Evolutionary conservation across 2,888 invertebrate species (phyloP).

Genomic region (Scaptomyza caliginosa): DNA sequence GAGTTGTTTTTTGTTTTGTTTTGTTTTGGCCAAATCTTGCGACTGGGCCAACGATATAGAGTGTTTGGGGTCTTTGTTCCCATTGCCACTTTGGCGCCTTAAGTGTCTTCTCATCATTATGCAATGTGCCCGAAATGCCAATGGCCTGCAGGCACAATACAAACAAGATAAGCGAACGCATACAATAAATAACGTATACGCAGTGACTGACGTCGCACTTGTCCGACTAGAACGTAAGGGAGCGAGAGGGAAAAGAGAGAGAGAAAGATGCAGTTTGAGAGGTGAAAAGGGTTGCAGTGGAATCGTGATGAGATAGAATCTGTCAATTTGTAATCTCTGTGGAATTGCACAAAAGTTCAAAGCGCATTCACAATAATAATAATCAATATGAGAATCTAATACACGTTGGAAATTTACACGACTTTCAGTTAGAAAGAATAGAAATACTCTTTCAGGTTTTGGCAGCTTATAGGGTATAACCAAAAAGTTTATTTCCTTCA

Average conservation of each 20-base stretch:
- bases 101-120: slow-evolving; percentile 28
- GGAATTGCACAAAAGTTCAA: slow-evolving; percentile 3
- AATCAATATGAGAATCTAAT: neutral
- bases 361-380: neutral
- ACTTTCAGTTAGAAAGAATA: neutral
- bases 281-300: no score
- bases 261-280: no score
- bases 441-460: neutral
- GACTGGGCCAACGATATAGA: slow-evolving; percentile 31
- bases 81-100: neutral
- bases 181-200: slow-evolving; percentile 59
- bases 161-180: slow-evolving; percentile 34
- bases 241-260: no score
- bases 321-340: slow-evolving; percentile 1
- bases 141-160: slow-evolving; percentile 26
- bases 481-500: slow-evolving; percentile 47
- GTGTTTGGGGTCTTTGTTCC: neutral
- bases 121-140: slow-evolving; percentile 40
- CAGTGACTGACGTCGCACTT: slow-evolving; percentile 9
- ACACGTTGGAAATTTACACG: neutral
- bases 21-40: slow-evolving; percentile 35
- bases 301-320: neutral
- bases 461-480: slow-evolving; percentile 16
- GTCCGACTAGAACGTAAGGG: neutral
- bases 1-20: neutral